Base-by-base conservation (phyloP, 2,113 vertebrate genomes). In the Chionodraco myersi region DNA sequence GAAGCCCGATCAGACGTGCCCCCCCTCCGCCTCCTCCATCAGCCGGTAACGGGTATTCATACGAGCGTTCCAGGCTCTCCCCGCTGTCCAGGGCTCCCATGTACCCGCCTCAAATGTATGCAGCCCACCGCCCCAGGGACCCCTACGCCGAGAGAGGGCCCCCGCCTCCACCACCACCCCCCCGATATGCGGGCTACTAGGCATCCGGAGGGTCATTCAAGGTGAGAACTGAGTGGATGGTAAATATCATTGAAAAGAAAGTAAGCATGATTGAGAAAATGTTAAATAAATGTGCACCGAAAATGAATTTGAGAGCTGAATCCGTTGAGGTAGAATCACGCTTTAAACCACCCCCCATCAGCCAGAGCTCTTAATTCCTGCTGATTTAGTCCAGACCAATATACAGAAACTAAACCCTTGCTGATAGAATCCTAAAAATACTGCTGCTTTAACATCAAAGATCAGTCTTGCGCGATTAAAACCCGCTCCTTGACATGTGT, bases 31-130 rank as follows among this genome's bases (percentile, higher is more conserved):
- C 96, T 64, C 89, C 94, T 67, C 80, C 95, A 1, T 11, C 92
- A 18, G 89, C 96, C 3, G 97, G 96, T 84, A 97, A 97, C 74
- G 96, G 96, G 82, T 98, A 97, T 91, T 89, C 95, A 62, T 97
- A 96, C 8, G 97, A 98, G 90, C 96, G 96, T 16, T 95, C 96
- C 69, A 96, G 96, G 68, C 94, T 98, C 30, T 97, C 96, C 77
- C 97, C 97, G 45, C 90, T 95, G 88, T 92, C 96, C 85, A 95
- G 96, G 84, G 85, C 93, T 67, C 95, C 96, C 2, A 92, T 96
- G 93, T 98, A 97, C 82, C 86, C 95, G 68, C 6, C 92, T 60
- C 95, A 95, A 4, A 92, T 96, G 93, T 98, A 97, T 80, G 87
- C 95, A 68, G 73, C 95, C 77, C 95, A 96, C 62, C 96, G 94